Percentiles rank a stretch among this genome's conserved stretches.
Evolutionary conservation across 2,113 vertebrate species (phyloP).

Genomic region (Hippocampus guttulatus): DNA sequence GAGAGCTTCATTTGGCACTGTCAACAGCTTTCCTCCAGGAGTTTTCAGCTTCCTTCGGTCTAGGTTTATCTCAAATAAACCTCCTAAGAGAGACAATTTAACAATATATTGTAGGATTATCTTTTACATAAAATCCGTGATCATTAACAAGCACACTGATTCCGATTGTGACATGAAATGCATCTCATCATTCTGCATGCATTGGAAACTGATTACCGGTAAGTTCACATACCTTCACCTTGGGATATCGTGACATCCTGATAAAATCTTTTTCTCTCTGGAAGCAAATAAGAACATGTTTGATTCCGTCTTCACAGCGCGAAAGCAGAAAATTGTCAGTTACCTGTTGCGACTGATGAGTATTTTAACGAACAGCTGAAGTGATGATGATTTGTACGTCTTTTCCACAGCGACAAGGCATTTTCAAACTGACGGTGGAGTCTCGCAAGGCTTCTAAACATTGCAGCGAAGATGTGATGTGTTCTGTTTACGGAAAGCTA

Average conservation of each 20-base stretch:
- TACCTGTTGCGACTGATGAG: slow-evolving; percentile 53
- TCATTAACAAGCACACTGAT: too few species aligned
- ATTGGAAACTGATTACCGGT: too few species aligned
- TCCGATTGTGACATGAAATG: too few species aligned
- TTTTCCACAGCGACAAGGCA: slow-evolving; percentile 15
- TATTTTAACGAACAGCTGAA: slow-evolving; percentile 25
- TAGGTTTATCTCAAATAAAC: slow-evolving; percentile 90
- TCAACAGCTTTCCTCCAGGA: slow-evolving; percentile 88
- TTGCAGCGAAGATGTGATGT: slow-evolving; percentile 11
- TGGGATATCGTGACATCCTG: slow-evolving; percentile 89
- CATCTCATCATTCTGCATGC: too few species aligned
- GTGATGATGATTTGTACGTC: slow-evolving; percentile 12
- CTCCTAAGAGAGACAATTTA: slow-evolving; percentile 59
- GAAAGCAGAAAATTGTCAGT: neutral
- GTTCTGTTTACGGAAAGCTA: slow-evolving; percentile 6
- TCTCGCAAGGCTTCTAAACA: slow-evolving; percentile 53
- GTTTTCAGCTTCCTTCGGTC: slow-evolving; percentile 92
- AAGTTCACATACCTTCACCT: slow-evolving; percentile 78
- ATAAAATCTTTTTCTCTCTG: slow-evolving; percentile 91
- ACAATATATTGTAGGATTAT: neutral
- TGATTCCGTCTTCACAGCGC: neutral
- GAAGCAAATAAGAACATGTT: slow-evolving; percentile 16
- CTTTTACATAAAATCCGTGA: neutral
- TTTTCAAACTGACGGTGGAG: slow-evolving; percentile 30
- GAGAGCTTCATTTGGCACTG: slow-evolving; percentile 85